Evolutionary conservation across 2,113 vertebrate genomes (phyloP).

Genomic region (Siphamia tubifer): DNA sequence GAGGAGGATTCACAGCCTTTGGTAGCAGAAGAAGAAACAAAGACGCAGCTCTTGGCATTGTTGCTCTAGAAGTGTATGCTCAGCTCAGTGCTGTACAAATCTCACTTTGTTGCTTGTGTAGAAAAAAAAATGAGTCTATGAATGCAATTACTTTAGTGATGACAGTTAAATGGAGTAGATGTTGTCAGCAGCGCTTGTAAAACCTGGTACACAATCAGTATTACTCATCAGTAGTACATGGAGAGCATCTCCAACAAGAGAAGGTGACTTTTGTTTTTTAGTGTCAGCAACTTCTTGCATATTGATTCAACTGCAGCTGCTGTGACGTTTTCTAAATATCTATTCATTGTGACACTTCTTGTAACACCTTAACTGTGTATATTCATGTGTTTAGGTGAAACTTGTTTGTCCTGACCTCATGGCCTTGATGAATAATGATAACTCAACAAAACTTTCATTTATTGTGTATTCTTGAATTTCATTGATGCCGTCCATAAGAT

Average conservation of each 20-base stretch:
- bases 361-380: too few species aligned
- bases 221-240: neutral
- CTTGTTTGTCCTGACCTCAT: neutral
- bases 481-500: neutral
- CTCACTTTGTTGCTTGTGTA: neutral
- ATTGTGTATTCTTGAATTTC: neutral
- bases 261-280: too few species aligned
- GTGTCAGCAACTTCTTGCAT: too few species aligned
- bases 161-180: neutral
- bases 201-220: neutral
- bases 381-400: neutral
- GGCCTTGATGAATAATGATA: neutral
- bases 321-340: too few species aligned
- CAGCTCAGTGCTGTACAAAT: too few species aligned
- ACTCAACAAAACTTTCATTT: neutral
- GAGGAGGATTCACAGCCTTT: too few species aligned
- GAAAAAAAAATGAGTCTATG: neutral
- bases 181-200: neutral
- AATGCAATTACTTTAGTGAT: neutral
- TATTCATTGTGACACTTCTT: too few species aligned
- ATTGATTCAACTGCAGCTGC: too few species aligned
- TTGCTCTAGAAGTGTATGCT: too few species aligned
- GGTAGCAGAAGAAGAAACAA: too few species aligned
- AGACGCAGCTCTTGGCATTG: too few species aligned
- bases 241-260: too few species aligned